phyloP scores from a whole-genome alignment of 2,888 invertebrate genomes.

The Drosophila subquinaria region DNA sequence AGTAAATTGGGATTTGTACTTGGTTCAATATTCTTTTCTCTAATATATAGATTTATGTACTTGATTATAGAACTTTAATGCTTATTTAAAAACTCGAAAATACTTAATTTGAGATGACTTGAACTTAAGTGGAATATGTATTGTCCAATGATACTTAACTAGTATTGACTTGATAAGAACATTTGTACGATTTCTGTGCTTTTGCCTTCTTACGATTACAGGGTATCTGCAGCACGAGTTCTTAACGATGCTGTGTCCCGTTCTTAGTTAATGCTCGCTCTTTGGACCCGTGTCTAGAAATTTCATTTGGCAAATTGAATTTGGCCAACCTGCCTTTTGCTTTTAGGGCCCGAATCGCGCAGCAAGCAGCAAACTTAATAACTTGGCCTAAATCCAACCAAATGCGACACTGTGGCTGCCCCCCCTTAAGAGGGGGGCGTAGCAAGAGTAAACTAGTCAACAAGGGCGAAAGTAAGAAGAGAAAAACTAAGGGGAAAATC shows the following conservation, averaged over 20 bases:
- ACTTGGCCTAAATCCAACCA: slow-evolving; percentile 68
- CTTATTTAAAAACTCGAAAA: too few species aligned
- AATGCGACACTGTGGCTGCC: slow-evolving; percentile 37
- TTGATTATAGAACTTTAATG: too few species aligned
- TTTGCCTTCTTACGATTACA: neutral
- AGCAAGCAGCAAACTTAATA: slow-evolving; percentile 44
- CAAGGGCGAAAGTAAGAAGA: slow-evolving; percentile 8
- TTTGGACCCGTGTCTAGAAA: slow-evolving; percentile 54
- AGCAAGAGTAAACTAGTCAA: slow-evolving; percentile 50
- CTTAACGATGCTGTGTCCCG: neutral
- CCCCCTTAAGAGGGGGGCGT: slow-evolving; percentile 3
- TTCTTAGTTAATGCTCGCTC: slow-evolving; percentile 30
- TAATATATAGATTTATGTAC: too few species aligned
- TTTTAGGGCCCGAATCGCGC: slow-evolving; percentile 38
- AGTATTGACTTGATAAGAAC: neutral
- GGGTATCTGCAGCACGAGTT: neutral
- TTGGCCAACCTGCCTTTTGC: slow-evolving; percentile 68
- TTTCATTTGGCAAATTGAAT: slow-evolving; percentile 79
- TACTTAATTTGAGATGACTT: too few species aligned
- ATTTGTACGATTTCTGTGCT: neutral
- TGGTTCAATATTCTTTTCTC: too few species aligned
- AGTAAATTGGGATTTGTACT: too few species aligned
- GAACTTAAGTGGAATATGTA: too few species aligned
- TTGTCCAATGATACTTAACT: too few species aligned
- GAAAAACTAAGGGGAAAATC: slow-evolving; percentile 54